Percentiles rank a stretch among this genome's conserved stretches.
phyloP scores from a whole-genome alignment of 1,140 invertebrate species.

The Trissolcus basalis region DNA sequence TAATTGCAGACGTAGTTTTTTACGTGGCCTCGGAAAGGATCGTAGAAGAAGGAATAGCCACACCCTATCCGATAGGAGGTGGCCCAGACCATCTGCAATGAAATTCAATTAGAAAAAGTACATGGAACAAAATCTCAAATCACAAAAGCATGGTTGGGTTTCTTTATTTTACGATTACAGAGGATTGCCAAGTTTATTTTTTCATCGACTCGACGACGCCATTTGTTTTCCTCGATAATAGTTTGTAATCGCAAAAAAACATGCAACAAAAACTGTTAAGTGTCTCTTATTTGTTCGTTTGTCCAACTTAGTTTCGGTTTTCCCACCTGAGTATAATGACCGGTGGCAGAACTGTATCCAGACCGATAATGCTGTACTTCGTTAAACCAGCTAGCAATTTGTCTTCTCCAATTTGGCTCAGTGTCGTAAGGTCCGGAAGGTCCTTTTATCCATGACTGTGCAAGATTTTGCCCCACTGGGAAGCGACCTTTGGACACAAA shows the following conservation, averaged over 20 bases:
- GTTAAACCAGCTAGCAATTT: constrained; percentile 87
- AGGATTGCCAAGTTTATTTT: constrained; percentile 18
- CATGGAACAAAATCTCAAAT: not conserved
- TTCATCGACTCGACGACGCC: constrained; percentile 3
- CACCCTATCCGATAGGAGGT: constrained; percentile 87
- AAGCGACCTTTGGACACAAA: constrained; percentile 78
- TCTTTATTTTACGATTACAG: constrained; percentile 3
- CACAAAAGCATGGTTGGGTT: not conserved
- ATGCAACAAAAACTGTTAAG: constrained; percentile 30
- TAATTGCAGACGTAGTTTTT: constrained; percentile 93
- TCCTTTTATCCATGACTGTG: constrained; percentile 85
- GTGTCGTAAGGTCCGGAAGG: constrained; percentile 78
- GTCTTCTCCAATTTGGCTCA: constrained; percentile 83
- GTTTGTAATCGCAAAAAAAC: constrained; percentile 17
- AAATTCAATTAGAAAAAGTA: constrained; percentile 2
- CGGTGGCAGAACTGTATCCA: constrained; percentile 81
- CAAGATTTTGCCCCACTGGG: constrained; percentile 88
- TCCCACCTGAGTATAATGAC: constrained; percentile 88
- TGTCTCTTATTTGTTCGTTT: constrained; percentile 45
- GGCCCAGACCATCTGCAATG: constrained; percentile 85
- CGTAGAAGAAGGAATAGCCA: constrained; percentile 87
- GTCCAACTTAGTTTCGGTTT: constrained; percentile 39
- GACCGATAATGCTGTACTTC: constrained; percentile 84
- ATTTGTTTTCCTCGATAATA: constrained; percentile 38
- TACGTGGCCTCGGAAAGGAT: constrained; percentile 81